Evolutionary conservation across 1,140 invertebrate genomes (phyloP).

Genomic region (Thalassaphorura encarpata): DNA sequence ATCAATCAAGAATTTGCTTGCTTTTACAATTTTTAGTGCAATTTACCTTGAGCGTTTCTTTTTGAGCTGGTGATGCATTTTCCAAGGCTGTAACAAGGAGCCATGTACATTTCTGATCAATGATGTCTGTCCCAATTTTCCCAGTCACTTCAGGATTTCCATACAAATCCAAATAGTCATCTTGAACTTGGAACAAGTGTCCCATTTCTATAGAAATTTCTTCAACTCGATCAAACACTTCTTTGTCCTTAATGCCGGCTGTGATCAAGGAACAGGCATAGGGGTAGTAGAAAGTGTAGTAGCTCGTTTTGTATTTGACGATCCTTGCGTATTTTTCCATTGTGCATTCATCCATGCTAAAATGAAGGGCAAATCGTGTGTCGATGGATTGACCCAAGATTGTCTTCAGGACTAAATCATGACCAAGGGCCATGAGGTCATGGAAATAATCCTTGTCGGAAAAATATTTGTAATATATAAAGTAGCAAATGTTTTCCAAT

Average conservation of each 20-base stretch:
- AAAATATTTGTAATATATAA: slow-evolving; percentile 67
- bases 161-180: slow-evolving; percentile 92
- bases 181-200: slow-evolving; percentile 85
- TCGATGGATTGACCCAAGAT: slow-evolving; percentile 6
- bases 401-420: slow-evolving; percentile 44
- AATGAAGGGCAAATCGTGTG: neutral
- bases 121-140: slow-evolving; percentile 83
- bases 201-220: slow-evolving; percentile 86
- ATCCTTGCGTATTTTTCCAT: slow-evolving; percentile 42
- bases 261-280: slow-evolving; percentile 36
- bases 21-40: slow-evolving; percentile 17
- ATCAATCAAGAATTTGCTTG: too few species aligned
- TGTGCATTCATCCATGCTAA: slow-evolving; percentile 25
- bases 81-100: slow-evolving; percentile 41
- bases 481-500: slow-evolving; percentile 65
- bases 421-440: slow-evolving; percentile 68
- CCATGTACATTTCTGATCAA: slow-evolving; percentile 94
- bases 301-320: slow-evolving; percentile 56
- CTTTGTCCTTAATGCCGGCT: neutral
- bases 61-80: neutral
- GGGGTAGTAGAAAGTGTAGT: slow-evolving; percentile 53
- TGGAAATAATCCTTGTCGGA: slow-evolving; percentile 63
- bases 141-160: slow-evolving; percentile 74
- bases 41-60: neutral
- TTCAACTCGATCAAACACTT: slow-evolving; percentile 39